Evolutionary conservation across 2,113 vertebrate genomes (phyloP), one percentile per base, ranked within the genome.

Genomic region (Enhydra lutris): DNA sequence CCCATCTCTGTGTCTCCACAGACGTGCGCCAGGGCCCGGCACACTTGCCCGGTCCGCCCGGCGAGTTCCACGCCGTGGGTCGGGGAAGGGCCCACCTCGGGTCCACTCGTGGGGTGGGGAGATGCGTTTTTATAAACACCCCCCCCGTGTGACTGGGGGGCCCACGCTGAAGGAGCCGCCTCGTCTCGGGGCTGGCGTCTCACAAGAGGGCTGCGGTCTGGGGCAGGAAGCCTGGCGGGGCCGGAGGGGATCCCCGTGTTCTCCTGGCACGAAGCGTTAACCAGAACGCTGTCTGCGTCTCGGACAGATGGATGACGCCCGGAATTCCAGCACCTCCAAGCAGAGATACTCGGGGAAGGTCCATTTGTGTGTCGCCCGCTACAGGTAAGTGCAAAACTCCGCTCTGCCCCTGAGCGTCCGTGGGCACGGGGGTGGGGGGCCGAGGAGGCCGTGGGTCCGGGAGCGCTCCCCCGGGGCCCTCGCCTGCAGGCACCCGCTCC

Each of bases 341-440:
- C 99, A 99, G 91, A 99, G 99, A 98, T 99, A 99, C 98, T 99
- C 99, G 67, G 99, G 99, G 96, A 99, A 99, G 97, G 99, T 99
- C 93, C 99, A 99, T 96, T 99, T 99, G 98, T 99, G 99, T 95
- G 99, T 99, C 12, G 99, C 99, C 92, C 99, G 99, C 47, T 99
- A 99, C 50, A 99, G 99, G 99, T 99, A 98, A 97, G 98, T 4
- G 0, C 0, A 6, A 0, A 0, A n/a, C 14, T 13, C 26, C 39
- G 29, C 24, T 59, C 26, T 17, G 0, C 26, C 5, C 1, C 36
- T 14, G 7, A 4, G 18, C 8, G 2, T 11, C 47, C 4, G 10
- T 15, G 42, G 17, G 61, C 0, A 0, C 0, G 1, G 59, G 59
- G 21, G 59, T 24, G 0, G 67, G 26, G 6, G 45, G 50, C 42